Evolutionary conservation across 2,888 invertebrate genomes (phyloP).

Genomic region (Gymnocheta viridis): DNA sequence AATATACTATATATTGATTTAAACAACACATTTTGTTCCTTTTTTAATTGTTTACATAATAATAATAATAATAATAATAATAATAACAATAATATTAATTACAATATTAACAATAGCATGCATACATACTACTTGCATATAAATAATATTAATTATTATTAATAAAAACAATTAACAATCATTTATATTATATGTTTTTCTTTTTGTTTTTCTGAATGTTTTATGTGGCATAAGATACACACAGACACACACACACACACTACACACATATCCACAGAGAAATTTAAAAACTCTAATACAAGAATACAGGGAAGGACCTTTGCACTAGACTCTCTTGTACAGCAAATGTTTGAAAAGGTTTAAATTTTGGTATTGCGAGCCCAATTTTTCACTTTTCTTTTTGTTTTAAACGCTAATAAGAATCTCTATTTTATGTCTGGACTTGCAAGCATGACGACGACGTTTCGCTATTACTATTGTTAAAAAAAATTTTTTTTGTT

Average conservation of each 20-base stretch:
- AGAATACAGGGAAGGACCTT: slow-evolving; percentile 9
- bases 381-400: neutral
- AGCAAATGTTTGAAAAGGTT: neutral
- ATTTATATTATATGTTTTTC: slow-evolving; percentile 38
- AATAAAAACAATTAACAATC: slow-evolving; percentile 59
- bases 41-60: slow-evolving; percentile 72
- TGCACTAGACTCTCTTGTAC: slow-evolving; percentile 14
- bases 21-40: slow-evolving; percentile 74
- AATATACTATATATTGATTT: slow-evolving; percentile 69
- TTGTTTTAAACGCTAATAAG: slow-evolving; percentile 13
- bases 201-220: slow-evolving; percentile 49
- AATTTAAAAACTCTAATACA: neutral
- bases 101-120: slow-evolving; percentile 53
- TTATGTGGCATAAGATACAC: slow-evolving; percentile 55
- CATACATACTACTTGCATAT: slow-evolving; percentile 35
- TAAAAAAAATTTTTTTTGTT: slow-evolving; percentile 22
- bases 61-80: no score
- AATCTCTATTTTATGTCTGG: slow-evolving; percentile 46
- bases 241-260: neutral
- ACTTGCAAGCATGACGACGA: slow-evolving; percentile 42
- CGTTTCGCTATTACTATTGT: slow-evolving; percentile 35
- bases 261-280: neutral
- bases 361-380: neutral
- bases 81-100: slow-evolving; percentile 58
- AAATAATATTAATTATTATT: slow-evolving; percentile 45